A percentile compares a stretch with the other conserved stretches of the same genome.
These are phyloP conservation scores for Polydrusus pterygomalis DNA, from an alignment of 2,888 invertebrate genomes.

Conservation along the genomic window DNA sequence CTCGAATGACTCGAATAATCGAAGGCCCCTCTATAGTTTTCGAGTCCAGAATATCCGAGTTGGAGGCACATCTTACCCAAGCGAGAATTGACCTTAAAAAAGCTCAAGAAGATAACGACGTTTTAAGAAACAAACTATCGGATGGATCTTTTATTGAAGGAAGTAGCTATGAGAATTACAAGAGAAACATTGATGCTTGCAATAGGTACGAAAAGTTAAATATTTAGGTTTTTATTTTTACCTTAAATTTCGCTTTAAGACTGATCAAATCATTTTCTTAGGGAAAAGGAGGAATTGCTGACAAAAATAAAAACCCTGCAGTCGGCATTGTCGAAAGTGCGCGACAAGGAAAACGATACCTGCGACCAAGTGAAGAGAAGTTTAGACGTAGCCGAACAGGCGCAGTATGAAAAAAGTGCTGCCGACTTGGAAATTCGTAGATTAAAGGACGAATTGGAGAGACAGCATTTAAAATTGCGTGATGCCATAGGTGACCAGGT, in stretches of 20 bases:
- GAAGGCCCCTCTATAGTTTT: conserved; percentile 88
- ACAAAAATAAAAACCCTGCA: conserved; percentile 82
- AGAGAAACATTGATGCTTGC: conserved; percentile 81
- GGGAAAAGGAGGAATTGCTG: conserved; percentile 81
- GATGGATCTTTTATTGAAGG: conserved; percentile 73
- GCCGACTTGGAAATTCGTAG: conserved; percentile 85
- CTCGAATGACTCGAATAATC: conserved; percentile 67
- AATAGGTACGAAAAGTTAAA: conserved; percentile 74
- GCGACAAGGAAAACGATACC: conserved; percentile 78
- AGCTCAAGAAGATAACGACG: conserved; percentile 79
- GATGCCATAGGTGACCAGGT: conserved; percentile 86
- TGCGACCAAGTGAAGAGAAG: conserved; percentile 80
- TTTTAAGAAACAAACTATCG: conserved; percentile 71
- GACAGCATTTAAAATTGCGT: conserved; percentile 84
- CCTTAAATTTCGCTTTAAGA: too few species aligned
- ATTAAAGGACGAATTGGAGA: conserved; percentile 84
- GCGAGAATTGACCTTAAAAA: conserved; percentile 85
- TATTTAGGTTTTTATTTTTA: too few species aligned
- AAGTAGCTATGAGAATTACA: conserved; percentile 78
- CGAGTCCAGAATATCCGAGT: conserved; percentile 88
- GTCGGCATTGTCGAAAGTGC: conserved; percentile 77
- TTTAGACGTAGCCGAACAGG: conserved; percentile 83
- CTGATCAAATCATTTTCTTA: conserved; percentile 61
- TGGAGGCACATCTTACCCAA: conserved; percentile 89
- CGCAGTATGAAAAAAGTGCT: conserved; percentile 85